A percentile compares a stretch with the other conserved stretches of the same genome.
Conservation (phyloP, 2,113 vertebrate species). For the Xenus cinereus region DNA sequence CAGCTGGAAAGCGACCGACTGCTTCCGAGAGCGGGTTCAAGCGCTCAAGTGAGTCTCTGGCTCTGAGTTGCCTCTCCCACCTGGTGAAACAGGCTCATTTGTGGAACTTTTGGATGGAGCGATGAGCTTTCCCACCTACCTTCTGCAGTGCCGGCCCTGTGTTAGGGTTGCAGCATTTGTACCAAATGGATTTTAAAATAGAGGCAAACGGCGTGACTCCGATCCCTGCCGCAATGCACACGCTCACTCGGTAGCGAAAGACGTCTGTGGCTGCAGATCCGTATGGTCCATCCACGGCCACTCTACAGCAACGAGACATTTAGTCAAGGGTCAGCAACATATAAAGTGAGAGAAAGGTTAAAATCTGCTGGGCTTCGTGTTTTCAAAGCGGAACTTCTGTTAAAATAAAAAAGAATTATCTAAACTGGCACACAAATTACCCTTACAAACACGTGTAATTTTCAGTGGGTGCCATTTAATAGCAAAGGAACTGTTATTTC, state of each 20-base stretch:
- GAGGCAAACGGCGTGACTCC: constrained; percentile 82
- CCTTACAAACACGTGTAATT: neutral
- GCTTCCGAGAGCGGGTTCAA: neutral
- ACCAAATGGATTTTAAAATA: constrained; percentile 81
- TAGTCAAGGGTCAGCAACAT: neutral
- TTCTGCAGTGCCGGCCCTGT: constrained; percentile 64
- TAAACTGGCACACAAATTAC: neutral
- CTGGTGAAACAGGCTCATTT: neutral
- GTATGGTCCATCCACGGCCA: constrained; percentile 80
- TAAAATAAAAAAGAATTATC: neutral
- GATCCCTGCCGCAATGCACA: constrained; percentile 81
- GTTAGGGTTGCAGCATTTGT: constrained; percentile 54
- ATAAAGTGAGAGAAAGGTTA: neutral
- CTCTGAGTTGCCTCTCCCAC: neutral
- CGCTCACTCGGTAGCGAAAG: constrained; percentile 73
- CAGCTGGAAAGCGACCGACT: neutral
- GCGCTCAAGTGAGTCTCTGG: neutral
- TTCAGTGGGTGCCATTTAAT: constrained; percentile 6
- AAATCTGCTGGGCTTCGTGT: neutral
- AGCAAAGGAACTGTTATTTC: neutral
- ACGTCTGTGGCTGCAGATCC: constrained; percentile 73
- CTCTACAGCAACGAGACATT: constrained; percentile 54
- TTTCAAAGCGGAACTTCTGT: neutral
- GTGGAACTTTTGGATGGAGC: neutral
- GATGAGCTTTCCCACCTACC: constrained; percentile 63